Percentiles rank a stretch among this genome's conserved stretches.
phyloP scores from a whole-genome alignment of 2,888 invertebrate genomes.

The Pyrocoelia pectoralis region DNA sequence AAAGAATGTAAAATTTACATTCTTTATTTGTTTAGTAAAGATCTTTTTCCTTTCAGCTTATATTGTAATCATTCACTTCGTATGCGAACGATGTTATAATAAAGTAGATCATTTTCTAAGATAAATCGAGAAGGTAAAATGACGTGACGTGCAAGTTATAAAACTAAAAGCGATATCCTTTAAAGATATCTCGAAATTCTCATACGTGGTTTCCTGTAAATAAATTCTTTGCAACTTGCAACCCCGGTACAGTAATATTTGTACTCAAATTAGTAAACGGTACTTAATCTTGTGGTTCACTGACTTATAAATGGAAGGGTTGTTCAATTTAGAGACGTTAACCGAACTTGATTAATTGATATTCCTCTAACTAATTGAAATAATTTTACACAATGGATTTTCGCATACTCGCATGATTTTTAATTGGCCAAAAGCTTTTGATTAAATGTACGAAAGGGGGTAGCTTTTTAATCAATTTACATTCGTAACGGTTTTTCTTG shows the following conservation, averaged over 20 bases:
- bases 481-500: too few relatives aligned
- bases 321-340: neutral
- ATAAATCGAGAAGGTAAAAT: constrained; percentile 23
- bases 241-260: neutral
- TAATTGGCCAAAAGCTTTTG: neutral
- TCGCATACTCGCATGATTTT: neutral
- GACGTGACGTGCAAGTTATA: constrained; percentile 14
- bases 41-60: too few relatives aligned
- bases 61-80: constrained; percentile 6
- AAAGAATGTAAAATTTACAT: too few relatives aligned
- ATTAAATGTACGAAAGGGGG: too few relatives aligned
- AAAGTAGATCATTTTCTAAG: constrained; percentile 22
- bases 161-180: constrained; percentile 18
- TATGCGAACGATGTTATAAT: constrained; percentile 19
- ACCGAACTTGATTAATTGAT: constrained; percentile 1
- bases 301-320: neutral
- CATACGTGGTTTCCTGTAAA: constrained; percentile 4
- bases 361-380: neutral
- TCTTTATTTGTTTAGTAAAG: too few relatives aligned
- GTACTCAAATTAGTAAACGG: too few relatives aligned
- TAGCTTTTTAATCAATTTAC: too few relatives aligned
- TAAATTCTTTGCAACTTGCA: neutral
- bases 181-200: constrained; percentile 12
- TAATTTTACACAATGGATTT: constrained; percentile 2
- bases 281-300: neutral